Base-by-base conservation (phyloP, 1,140 invertebrate genomes). In the Drosophila trapezifrons region DNA sequence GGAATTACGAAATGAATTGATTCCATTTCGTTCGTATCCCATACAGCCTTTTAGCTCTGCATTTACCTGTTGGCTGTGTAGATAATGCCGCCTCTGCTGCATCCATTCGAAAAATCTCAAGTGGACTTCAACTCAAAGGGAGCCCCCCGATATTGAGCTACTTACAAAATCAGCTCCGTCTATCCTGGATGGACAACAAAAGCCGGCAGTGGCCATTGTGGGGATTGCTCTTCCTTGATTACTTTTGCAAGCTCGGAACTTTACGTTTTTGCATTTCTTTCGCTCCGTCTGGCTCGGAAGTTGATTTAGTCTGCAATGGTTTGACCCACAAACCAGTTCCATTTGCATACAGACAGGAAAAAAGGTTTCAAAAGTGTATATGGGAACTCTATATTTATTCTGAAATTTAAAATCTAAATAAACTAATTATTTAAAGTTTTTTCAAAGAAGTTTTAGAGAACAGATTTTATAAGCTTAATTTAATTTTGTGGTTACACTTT, bases 321-420 rank as follows among this genome's bases (percentile, higher is more conserved):
- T 67, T 78, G 76, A 71, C 76, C 65, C 74, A 77, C 29, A 77
- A 77, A 58, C 6, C 55, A 58, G 51, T 76, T 25, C 32, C 20
- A 70, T 60, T 62, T 55, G 27, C 22, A 9, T 42, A 15, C 54
- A 63, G 25, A 42, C 10, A 13, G 37, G 8, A 37, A 22, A 47
- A 58, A 22, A 29, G 10, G 13, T 12, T 76, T 58, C 12, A 38
- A 45, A 6, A 13, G 9, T n/a, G 37, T n/a, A n/a, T n/a, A n/a
- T n/a, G n/a, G n/a, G n/a, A n/a, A n/a, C n/a, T n/a, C n/a, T n/a
- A n/a, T n/a, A n/a, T n/a, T n/a, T n/a, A n/a, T n/a, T n/a, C n/a
- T n/a, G n/a, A n/a, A n/a, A n/a, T n/a, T n/a, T n/a, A n/a, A n/a
- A n/a, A n/a, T n/a, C n/a, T n/a, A n/a, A n/a, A n/a, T n/a, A n/a